These are phyloP conservation scores for Luperina testacea DNA, from an alignment of 2,888 invertebrate species.

Conservation along the genomic window DNA sequence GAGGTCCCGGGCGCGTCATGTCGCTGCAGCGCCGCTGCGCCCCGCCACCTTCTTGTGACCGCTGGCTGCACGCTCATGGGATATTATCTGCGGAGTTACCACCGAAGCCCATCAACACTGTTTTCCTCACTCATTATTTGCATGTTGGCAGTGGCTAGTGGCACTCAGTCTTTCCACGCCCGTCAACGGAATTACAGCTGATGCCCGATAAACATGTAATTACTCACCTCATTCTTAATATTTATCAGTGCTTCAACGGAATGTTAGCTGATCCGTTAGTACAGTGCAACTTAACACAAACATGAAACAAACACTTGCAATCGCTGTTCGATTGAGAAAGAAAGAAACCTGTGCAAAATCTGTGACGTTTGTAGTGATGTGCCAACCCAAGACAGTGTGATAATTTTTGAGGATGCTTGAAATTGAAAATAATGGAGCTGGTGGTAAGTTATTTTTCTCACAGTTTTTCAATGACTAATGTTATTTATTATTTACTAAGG, in stretches of 20 bases:
- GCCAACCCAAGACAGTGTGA: constrained; percentile 2
- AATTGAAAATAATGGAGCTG: constrained; percentile 28
- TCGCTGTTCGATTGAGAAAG: constrained; percentile 33
- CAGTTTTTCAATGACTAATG: background rate
- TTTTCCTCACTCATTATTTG: constrained; percentile 58
- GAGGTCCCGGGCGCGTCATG: constrained; percentile 91
- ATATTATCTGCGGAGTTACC: constrained; percentile 80
- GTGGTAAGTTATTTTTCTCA: constrained; percentile 28
- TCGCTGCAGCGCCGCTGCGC: constrained; percentile 58
- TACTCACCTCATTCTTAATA: constrained; percentile 74
- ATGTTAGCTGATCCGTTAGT: constrained; percentile 44
- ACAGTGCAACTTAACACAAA: constrained; percentile 55
- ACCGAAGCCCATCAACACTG: constrained; percentile 65
- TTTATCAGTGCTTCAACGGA: constrained; percentile 55
- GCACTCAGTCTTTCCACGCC: constrained; percentile 68
- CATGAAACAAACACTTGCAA: constrained; percentile 46
- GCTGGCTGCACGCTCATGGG: constrained; percentile 72
- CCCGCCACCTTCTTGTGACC: constrained; percentile 62
- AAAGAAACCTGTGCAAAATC: constrained; percentile 31
- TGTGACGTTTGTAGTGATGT: constrained; percentile 64
- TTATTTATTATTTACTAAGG: no score
- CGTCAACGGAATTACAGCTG: constrained; percentile 67
- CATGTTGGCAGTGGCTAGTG: constrained; percentile 72
- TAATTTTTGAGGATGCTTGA: constrained; percentile 41
- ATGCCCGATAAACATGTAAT: constrained; percentile 56